A percentile compares a stretch with the other conserved stretches of the same genome.
Conservation (phyloP, 2,797 vertebrate genomes). For the Pipistrellus pygmaeus region DNA sequence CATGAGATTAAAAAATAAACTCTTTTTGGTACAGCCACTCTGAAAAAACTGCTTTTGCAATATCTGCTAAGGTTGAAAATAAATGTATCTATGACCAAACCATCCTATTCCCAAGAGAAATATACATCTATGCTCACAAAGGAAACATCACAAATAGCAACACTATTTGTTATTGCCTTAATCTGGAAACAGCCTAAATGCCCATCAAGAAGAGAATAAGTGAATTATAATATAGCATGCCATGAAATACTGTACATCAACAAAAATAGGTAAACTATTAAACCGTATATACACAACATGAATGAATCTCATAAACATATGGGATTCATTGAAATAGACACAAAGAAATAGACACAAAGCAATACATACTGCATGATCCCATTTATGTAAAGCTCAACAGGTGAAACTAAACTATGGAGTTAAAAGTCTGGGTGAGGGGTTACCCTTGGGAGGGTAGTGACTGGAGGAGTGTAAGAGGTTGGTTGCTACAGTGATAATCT, state of each 20-base stretch:
- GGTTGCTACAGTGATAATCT: neutral
- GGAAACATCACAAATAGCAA: neutral
- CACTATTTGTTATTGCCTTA: neutral
- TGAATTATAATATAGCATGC: neutral
- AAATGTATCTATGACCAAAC: neutral
- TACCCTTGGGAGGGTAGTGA: neutral
- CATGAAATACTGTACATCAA: neutral
- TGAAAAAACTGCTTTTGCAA: neutral
- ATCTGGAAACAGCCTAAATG: neutral
- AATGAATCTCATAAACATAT: conserved; percentile 2
- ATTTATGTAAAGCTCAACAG: neutral
- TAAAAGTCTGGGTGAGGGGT: neutral
- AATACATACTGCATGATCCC: neutral
- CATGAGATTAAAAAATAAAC: too few species aligned
- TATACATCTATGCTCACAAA: neutral
- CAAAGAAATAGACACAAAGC: conserved; percentile 9
- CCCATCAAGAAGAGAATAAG: neutral
- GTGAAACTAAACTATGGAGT: neutral
- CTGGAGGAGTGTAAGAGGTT: neutral
- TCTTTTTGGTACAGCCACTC: neutral
- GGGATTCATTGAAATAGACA: too few species aligned
- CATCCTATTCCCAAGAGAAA: conserved; percentile 1
- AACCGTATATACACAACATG: neutral
- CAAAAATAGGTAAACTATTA: conserved; percentile 6
- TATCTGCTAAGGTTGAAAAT: neutral